Conservation (phyloP, 1,140 invertebrate genomes). For the Proales similis region DNA sequence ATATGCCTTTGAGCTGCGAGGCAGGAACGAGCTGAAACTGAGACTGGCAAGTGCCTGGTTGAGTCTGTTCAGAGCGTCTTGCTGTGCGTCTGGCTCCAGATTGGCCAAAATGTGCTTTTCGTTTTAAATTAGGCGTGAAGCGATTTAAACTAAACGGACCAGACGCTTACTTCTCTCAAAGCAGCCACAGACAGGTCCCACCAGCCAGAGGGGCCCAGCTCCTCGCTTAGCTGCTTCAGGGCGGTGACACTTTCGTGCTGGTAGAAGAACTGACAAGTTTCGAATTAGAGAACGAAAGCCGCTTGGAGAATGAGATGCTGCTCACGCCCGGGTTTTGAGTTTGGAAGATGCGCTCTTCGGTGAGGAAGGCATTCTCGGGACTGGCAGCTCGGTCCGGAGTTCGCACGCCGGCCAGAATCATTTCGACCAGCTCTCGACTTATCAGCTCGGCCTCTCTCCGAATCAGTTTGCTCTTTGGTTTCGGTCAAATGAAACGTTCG, state of each 20-base stretch:
- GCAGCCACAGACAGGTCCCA: background rate
- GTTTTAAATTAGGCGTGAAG: no score
- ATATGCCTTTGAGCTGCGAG: no score
- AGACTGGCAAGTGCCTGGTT: no score
- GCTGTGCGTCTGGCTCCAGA: no score
- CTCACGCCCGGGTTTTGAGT: constrained; percentile 48
- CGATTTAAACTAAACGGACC: no score
- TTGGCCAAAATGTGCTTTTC: no score
- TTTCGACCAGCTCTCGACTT: constrained; percentile 43
- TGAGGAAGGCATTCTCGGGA: constrained; percentile 50
- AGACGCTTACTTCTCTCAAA: background rate
- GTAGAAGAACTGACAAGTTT: constrained; percentile 45
- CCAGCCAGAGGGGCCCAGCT: background rate
- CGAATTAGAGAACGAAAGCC: no score
- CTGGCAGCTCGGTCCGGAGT: constrained; percentile 46
- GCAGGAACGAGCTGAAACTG: no score
- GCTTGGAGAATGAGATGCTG: no score
- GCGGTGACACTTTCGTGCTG: constrained; percentile 42
- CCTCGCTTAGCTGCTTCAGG: constrained; percentile 42
- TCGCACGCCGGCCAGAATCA: constrained; percentile 45
- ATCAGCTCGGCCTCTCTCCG: constrained; percentile 45
- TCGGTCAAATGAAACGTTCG: background rate
- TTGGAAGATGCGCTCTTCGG: constrained; percentile 49
- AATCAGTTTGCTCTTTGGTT: constrained; percentile 43
- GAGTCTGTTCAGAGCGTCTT: no score